A percentile compares a stretch with the other conserved stretches of the same genome.
These are phyloP conservation scores for Parazoanthus darwini DNA, from an alignment of 92 coral and sea anemone species.

Conservation along the genomic window DNA sequence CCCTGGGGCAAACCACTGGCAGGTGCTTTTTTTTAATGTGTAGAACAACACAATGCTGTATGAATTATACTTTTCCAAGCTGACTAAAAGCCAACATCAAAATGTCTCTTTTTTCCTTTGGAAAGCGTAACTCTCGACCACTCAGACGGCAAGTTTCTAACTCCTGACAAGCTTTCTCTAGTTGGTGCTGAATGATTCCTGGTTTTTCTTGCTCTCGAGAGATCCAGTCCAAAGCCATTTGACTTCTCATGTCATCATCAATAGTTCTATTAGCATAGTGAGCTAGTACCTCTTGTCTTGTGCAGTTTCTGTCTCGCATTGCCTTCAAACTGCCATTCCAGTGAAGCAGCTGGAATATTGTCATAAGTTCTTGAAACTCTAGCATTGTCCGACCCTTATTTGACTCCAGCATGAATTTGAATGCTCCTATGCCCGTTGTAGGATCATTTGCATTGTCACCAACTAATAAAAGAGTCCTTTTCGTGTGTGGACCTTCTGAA, in stretches of 20 bases:
- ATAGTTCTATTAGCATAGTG: constrained; percentile 78
- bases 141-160: constrained; percentile 78
- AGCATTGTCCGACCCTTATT: constrained; percentile 88
- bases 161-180: constrained; percentile 74
- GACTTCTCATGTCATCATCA: constrained; percentile 93
- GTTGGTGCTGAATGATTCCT: constrained; percentile 69
- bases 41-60: too few species aligned
- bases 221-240: constrained; percentile 94
- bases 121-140: constrained; percentile 87
- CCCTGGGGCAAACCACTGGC: background rate
- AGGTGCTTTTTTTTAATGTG: too few species aligned
- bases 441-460: constrained; percentile 65
- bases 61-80: constrained; percentile 57
- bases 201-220: constrained; percentile 93
- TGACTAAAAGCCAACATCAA: constrained; percentile 81
- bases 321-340: constrained; percentile 94
- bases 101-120: constrained; percentile 87
- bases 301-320: constrained; percentile 89
- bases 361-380: constrained; percentile 94
- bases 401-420: constrained; percentile 85
- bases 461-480: constrained; percentile 57
- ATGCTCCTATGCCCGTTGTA: constrained; percentile 84
- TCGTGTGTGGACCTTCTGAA: constrained; percentile 62
- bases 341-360: constrained; percentile 87
- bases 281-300: constrained; percentile 86